Evolutionary conservation across 2,888 invertebrate species (phyloP), one percentile per base, ranked within the genome.

Genomic region (Drosophila diplacantha): DNA sequence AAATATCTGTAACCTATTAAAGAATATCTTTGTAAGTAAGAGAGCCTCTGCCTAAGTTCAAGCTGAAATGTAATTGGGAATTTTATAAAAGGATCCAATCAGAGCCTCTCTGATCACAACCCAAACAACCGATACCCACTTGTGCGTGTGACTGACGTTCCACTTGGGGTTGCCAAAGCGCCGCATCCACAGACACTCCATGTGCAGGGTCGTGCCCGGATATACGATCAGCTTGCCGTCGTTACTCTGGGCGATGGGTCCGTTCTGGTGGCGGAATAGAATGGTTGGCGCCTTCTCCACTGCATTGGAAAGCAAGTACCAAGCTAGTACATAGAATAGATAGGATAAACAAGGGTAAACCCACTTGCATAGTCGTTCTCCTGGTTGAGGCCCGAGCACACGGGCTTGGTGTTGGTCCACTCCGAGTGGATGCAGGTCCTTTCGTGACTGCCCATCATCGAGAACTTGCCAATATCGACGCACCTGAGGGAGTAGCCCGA

Each of bases 131-230:
- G 49, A 44, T 66, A 71, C 80, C 75, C 68, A 86, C 85, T 92
- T 86, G 65, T 91, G 91, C 74, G 91, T 90, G 74, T 92, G 92
- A 47, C 92, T 93, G 73, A 93, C 91, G 65, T 93, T 93, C 96
- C 96, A 96, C 86, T 93, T 94, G 0, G 96, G 96, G 78, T 93
- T 93, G 0, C 96, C 96, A 85, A 95, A 95, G 59, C 95, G 90
- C 64, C 95, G 89, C 89, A 95, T 94, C 95, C 95, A 96, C 11
- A 96, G 90, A 75, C 96, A 96, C 86, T 96, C 96, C 93, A 96
- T 94, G 84, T 96, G 95, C 32, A 96, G 89, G 16, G 93, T 93
- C 0, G 95, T 94, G 0, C 95, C 95, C 0, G 96, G 95, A 87
- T 95, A 95, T 0, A 96, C 94, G 60, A 96, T 92, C 47, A 96